These are phyloP conservation scores for Gnatocerus cornutus DNA, from an alignment of 2,888 invertebrate genomes.

Conservation along the genomic window DNA sequence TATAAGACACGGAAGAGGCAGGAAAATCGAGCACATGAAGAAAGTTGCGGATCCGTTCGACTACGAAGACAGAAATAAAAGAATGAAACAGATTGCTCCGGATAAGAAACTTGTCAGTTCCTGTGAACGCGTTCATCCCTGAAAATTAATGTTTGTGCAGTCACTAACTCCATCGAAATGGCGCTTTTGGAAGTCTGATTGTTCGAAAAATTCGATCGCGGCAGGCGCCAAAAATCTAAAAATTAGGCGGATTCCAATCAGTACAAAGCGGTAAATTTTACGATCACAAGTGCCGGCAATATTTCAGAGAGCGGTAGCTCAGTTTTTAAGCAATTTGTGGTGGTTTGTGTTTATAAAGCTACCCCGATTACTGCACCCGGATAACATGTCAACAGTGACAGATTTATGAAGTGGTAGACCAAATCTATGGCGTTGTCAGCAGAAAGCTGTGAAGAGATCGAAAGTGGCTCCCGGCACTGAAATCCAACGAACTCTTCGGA, in stretches of 20 bases:
- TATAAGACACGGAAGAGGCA: slow-evolving; percentile 53
- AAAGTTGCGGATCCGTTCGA: slow-evolving; percentile 57
- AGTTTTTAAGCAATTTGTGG: slow-evolving; percentile 49
- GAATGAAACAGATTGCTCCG: slow-evolving; percentile 70
- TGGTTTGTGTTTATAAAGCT: slow-evolving; percentile 44
- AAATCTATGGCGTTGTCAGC: slow-evolving; percentile 50
- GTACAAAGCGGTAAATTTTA: too few relatives aligned
- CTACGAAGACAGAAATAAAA: slow-evolving; percentile 67
- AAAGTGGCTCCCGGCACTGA: background rate
- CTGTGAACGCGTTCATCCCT: slow-evolving; percentile 70
- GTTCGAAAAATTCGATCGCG: slow-evolving; percentile 1
- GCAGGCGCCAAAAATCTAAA: background rate
- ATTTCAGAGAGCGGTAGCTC: slow-evolving; percentile 52
- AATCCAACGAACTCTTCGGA: background rate
- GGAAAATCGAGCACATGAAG: slow-evolving; percentile 63
- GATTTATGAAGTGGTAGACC: slow-evolving; percentile 64
- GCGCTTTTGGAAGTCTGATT: slow-evolving; percentile 26
- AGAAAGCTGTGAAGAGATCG: slow-evolving; percentile 48
- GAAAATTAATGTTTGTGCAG: slow-evolving; percentile 69
- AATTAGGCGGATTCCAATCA: too few relatives aligned
- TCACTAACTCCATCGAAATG: slow-evolving; percentile 34
- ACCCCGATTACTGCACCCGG: slow-evolving; percentile 56
- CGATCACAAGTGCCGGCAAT: too few relatives aligned
- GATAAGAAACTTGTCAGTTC: slow-evolving; percentile 72
- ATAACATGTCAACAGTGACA: slow-evolving; percentile 58